phyloP scores from a whole-genome alignment of 1,140 invertebrate genomes.

The Triops longicaudatus region DNA sequence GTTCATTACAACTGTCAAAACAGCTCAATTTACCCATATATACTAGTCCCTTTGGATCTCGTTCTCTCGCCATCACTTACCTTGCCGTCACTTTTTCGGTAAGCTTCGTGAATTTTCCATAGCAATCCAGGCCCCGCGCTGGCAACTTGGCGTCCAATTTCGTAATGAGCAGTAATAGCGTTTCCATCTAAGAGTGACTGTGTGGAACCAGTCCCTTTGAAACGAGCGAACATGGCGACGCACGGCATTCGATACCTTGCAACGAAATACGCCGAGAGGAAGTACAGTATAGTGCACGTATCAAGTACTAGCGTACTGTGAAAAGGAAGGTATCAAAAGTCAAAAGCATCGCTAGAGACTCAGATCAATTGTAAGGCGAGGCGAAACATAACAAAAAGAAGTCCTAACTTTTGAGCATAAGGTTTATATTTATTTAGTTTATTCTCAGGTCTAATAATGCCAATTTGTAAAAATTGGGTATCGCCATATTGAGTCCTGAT shows the following conservation, averaged over 20 bases:
- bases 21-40: background rate
- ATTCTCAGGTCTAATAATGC: too few species aligned
- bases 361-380: too few species aligned
- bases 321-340: background rate
- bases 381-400: too few species aligned
- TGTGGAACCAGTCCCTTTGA: constrained; percentile 33
- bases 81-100: constrained; percentile 79
- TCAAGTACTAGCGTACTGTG: background rate
- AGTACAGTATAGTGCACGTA: background rate
- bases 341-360: background rate
- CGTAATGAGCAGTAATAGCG: constrained; percentile 79
- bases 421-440: too few species aligned
- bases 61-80: constrained; percentile 47
- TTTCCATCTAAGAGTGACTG: constrained; percentile 62
- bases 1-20: too few species aligned
- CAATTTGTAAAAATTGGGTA: too few species aligned
- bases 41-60: too few species aligned
- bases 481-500: too few species aligned
- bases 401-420: too few species aligned
- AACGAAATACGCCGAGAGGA: background rate
- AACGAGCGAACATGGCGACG: constrained; percentile 26
- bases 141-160: constrained; percentile 75
- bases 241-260: constrained; percentile 22
- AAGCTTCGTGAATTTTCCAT: constrained; percentile 87
- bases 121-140: constrained; percentile 83